Base-by-base conservation (phyloP, 2,888 invertebrate species). In the Melipona bicolor region DNA sequence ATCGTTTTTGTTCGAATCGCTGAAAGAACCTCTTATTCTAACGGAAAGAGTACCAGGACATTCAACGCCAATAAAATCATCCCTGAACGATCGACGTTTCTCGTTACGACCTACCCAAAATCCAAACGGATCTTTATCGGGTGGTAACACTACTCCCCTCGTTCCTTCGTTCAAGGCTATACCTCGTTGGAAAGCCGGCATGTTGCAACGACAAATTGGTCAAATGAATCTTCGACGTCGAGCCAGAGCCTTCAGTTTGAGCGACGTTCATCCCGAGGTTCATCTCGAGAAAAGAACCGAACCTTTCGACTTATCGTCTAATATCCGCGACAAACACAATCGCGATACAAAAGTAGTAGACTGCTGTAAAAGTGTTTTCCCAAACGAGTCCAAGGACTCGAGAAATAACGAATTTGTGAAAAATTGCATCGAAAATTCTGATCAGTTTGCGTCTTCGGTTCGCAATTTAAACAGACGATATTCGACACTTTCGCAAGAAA, bases 141-240 rank as follows among this genome's bases (percentile, higher is more conserved):
- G 36, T 17, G 43, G 19, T 17, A 59, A 32, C 24, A 3, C 59
- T 17, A 3, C 59, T 17, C 6, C 67, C 49, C n/a, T 50, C 36
- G 21, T 56, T 27, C 64, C 80, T 0, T 24, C 43, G 1, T 49
- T 75, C 3, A 92, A 91, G 79, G 87, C 78, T n/a, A 0, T 93
- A 52, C 94, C 94, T 0, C 90, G 93, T 21, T 94, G 94, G 94
- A 93, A 92, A 68, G 94, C 93, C 11, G 94, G 94, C 0, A 90
- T 94, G 91, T 87, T 94, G 5, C 94, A 94, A 65, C 89, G 94
- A 5, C 94, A 94, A 64, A 93, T 94, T 27, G 91, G 91, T 49
- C 92, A 94, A 62, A 91, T 92, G 77, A 92, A 91, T 73, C 86
- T 93, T 36, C 93, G 92, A 70, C 90, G 91, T 36, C 91, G 94